Percentiles rank a stretch among this genome's conserved stretches.
Evolutionary conservation across 23 tunicate genomes (phyloP).

Genomic region (Oikopleura vanhoeffeni): DNA sequence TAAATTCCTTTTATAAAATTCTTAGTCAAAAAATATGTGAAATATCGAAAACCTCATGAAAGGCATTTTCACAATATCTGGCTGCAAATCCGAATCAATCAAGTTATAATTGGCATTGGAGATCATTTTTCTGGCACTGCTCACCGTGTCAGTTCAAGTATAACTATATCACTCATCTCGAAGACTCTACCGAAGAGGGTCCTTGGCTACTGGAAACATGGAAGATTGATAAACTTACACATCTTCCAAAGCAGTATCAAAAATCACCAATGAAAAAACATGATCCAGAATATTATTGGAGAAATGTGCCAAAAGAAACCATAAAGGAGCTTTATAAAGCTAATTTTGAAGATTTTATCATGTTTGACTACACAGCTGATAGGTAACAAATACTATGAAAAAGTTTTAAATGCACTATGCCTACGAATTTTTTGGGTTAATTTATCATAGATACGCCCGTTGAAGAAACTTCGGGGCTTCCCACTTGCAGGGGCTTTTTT

Average conservation of each 20-base stretch:
- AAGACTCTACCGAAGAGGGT: neutral
- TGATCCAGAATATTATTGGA: neutral
- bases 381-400: too few species aligned
- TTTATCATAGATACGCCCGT: too few species aligned
- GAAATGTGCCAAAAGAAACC: neutral
- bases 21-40: too few species aligned
- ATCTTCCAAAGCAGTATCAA: neutral
- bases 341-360: too few species aligned
- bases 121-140: neutral
- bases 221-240: neutral
- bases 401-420: too few species aligned
- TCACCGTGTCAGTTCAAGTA: neutral
- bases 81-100: neutral
- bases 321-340: too few species aligned
- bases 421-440: too few species aligned
- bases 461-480: too few species aligned
- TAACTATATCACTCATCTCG: neutral
- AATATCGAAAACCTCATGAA: too few species aligned
- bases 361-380: too few species aligned
- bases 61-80: neutral
- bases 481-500: too few species aligned
- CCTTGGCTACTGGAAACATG: neutral
- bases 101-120: neutral
- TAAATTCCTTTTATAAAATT: too few species aligned
- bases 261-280: neutral